Percentiles rank a stretch among this genome's conserved stretches.
Conservation (phyloP, 1,140 invertebrate species). For the Cherax quadricarinatus region DNA sequence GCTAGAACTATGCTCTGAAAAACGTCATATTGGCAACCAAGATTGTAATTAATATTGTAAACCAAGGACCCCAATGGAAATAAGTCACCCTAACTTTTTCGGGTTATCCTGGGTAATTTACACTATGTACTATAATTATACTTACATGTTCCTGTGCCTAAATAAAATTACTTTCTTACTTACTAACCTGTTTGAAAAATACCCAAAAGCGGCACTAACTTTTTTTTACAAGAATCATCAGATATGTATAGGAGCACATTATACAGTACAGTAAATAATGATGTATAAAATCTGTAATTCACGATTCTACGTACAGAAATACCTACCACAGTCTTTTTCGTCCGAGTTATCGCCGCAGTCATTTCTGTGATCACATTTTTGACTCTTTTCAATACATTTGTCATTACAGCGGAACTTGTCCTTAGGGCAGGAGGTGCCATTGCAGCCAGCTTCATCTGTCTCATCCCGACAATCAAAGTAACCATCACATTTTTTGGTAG, state of each 20-base stretch:
- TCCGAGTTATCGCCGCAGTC: slow-evolving; percentile 94
- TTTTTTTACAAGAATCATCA: neutral
- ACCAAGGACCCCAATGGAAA: neutral
- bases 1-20: too few species aligned
- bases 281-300: slow-evolving; percentile 9
- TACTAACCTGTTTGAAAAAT: neutral
- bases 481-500: slow-evolving; percentile 92
- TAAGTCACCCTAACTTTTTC: too few species aligned
- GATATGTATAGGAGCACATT: too few species aligned
- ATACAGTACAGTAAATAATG: neutral
- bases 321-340: slow-evolving; percentile 90
- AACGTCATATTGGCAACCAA: too few species aligned
- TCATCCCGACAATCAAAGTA: slow-evolving; percentile 91
- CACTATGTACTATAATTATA: too few species aligned
- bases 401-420: slow-evolving; percentile 94
- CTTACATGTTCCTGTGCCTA: too few species aligned
- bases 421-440: slow-evolving; percentile 73
- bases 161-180: too few species aligned
- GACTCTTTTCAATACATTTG: slow-evolving; percentile 87
- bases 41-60: neutral
- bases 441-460: slow-evolving; percentile 89
- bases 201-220: neutral
- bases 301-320: slow-evolving; percentile 13
- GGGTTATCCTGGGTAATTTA: too few species aligned
- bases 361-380: slow-evolving; percentile 92